A percentile compares a stretch with the other conserved stretches of the same genome.
Conservation (phyloP, 2,797 vertebrate genomes). For the Phoxinus dragarum region DNA sequence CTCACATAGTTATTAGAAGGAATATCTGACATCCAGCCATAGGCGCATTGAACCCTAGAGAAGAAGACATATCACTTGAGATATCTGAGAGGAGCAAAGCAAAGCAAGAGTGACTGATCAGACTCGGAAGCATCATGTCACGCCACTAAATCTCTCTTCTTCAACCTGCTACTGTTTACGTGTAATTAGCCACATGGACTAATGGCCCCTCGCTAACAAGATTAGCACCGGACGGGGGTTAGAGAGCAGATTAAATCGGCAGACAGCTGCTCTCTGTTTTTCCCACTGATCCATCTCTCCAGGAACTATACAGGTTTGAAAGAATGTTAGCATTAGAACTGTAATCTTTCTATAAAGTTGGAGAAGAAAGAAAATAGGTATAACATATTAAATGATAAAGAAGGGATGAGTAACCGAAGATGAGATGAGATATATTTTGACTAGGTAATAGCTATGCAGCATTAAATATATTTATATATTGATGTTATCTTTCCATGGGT, state of each 20-base stretch:
- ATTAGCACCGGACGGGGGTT: conserved; percentile 72
- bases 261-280: conserved; percentile 70
- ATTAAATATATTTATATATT: neutral
- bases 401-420: neutral
- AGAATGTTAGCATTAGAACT: neutral
- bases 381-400: neutral
- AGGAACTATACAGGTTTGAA: conserved; percentile 7
- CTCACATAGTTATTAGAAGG: neutral
- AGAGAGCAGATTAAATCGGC: conserved; percentile 70
- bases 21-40: neutral
- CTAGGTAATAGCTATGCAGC: neutral
- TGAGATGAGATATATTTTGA: neutral
- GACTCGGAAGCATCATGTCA: conserved; percentile 32
- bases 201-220: conserved; percentile 72
- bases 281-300: conserved; percentile 43
- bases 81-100: conserved; percentile 12
- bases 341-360: conserved; percentile 4
- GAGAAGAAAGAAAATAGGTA: neutral
- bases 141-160: conserved; percentile 51
- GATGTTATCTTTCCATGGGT: neutral
- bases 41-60: neutral
- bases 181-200: conserved; percentile 66
- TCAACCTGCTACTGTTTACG: conserved; percentile 61
- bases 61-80: neutral
- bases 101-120: conserved; percentile 30